Percentiles rank a stretch among this genome's conserved stretches.
Conservation (phyloP, 2,113 vertebrate species). For the Rhizomys pruinosus region DNA sequence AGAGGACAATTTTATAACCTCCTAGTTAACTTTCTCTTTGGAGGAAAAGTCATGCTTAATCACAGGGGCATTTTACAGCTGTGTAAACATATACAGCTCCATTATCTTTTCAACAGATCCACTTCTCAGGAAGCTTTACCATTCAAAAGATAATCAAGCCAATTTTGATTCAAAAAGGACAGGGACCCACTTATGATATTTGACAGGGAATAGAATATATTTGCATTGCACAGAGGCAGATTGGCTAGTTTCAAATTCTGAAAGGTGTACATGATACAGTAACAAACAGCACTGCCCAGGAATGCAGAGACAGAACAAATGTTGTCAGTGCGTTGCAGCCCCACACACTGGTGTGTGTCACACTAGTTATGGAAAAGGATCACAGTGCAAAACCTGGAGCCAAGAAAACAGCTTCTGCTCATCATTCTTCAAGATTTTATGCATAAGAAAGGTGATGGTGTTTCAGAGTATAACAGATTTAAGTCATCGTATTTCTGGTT, state of each 20-base stretch:
- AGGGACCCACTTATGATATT: slow-evolving; percentile 2
- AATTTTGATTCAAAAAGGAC: background rate
- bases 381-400: slow-evolving; percentile 41
- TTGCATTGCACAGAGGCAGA: slow-evolving; percentile 25
- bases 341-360: background rate
- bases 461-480: slow-evolving; percentile 54
- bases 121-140: slow-evolving; percentile 3
- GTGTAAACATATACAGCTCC: background rate
- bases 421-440: slow-evolving; percentile 34
- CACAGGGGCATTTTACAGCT: slow-evolving; percentile 17
- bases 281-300: background rate
- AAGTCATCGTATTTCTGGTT: slow-evolving; percentile 33
- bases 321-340: background rate
- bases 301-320: slow-evolving; percentile 35
- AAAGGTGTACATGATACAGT: background rate
- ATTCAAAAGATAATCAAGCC: slow-evolving; percentile 52
- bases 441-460: slow-evolving; percentile 51
- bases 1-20: background rate
- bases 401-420: slow-evolving; percentile 10
- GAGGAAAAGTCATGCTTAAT: slow-evolving; percentile 34
- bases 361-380: background rate
- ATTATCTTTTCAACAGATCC: background rate
- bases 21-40: slow-evolving; percentile 1
- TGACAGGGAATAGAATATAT: slow-evolving; percentile 15
- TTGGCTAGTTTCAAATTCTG: slow-evolving; percentile 18